Evolutionary conservation across 2,888 invertebrate genomes (phyloP).

Genomic region (Archaeoteleia sp.): DNA sequence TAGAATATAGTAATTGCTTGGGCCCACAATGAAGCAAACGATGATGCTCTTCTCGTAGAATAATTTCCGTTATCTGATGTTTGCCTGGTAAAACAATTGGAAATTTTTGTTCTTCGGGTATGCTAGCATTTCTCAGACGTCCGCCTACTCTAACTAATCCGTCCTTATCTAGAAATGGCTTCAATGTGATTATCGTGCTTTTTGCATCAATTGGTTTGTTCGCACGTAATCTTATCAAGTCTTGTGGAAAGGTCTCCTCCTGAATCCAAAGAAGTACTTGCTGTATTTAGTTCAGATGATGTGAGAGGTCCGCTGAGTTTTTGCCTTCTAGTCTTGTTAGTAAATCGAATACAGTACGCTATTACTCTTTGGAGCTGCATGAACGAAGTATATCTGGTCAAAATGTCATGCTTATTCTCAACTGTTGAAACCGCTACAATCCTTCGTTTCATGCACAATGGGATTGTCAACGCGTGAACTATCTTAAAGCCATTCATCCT

Average conservation of each 20-base stretch:
- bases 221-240: not conserved
- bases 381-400: not conserved
- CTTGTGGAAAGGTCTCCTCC: not conserved
- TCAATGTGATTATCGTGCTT: not conserved
- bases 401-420: not conserved
- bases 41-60: not conserved
- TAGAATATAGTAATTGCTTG: not conserved
- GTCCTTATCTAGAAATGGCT: not conserved
- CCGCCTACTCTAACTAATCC: constrained; percentile 1
- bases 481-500: not conserved
- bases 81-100: not conserved
- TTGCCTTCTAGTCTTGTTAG: not conserved
- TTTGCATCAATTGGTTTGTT: not conserved
- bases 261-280: not conserved
- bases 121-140: not conserved
- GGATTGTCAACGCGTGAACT: not conserved
- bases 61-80: not conserved
- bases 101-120: not conserved
- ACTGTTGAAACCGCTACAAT: not conserved
- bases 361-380: not conserved
- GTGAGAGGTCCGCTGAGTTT: not conserved
- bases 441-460: not conserved
- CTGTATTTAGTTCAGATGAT: not conserved
- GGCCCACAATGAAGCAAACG: constrained; percentile 3
- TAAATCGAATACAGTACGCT: not conserved